A percentile compares a stretch with the other conserved stretches of the same genome.
These are phyloP conservation scores for Whitmania pigra DNA, from an alignment of 1,140 invertebrate genomes.

Conservation along the genomic window DNA sequence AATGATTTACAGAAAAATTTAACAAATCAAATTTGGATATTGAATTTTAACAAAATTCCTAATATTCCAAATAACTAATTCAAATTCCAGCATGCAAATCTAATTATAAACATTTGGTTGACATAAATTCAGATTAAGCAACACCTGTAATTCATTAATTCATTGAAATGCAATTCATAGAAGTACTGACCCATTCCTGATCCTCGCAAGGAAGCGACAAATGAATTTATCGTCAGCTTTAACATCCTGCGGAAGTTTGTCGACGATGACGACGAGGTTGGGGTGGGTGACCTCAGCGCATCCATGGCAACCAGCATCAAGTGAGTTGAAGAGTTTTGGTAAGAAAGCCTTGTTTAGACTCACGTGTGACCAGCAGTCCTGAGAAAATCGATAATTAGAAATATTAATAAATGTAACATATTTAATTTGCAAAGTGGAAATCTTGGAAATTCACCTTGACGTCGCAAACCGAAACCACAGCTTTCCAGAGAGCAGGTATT, in stretches of 20 bases:
- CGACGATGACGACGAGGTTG: neutral
- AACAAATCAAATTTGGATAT: no score
- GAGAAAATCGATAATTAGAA: neutral
- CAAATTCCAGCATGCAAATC: no score
- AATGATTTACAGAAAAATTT: no score
- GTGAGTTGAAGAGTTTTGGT: neutral
- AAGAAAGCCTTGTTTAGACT: constrained; percentile 1
- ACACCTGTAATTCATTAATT: no score
- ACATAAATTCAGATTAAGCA: neutral
- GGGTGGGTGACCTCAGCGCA: neutral
- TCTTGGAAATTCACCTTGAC: neutral
- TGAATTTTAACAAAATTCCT: no score
- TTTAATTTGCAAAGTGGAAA: neutral
- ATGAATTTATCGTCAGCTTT: neutral
- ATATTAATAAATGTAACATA: neutral
- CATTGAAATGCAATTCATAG: neutral
- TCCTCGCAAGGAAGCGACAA: neutral
- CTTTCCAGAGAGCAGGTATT: neutral
- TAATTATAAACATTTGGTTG: no score
- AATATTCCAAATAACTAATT: no score
- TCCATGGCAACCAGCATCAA: neutral
- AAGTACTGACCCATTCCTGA: neutral
- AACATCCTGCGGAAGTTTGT: neutral
- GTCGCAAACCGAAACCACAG: neutral
- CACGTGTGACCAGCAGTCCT: neutral